Base-by-base conservation (phyloP, 2,888 invertebrate species). In the Leucozona laternaria region DNA sequence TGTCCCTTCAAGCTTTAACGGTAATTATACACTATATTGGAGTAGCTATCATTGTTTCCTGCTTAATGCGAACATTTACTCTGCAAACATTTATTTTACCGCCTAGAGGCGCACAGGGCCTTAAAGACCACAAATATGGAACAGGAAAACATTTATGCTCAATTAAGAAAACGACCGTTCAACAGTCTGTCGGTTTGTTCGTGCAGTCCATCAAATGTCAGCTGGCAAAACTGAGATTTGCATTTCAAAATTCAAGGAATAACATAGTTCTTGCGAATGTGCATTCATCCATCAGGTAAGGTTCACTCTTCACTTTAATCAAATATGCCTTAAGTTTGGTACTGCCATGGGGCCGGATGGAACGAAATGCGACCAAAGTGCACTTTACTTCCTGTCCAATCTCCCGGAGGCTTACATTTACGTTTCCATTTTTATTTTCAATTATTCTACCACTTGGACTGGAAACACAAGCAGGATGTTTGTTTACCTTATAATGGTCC, bases 11-110 rank as follows among this genome's bases (percentile, higher is more conserved):
- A 31, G 31, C 31, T 31, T 31, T 31, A 5, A 7, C 66, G 70
- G 62, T 62, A 79, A 79, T 79, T 79, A 43, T n/a, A n/a, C n/a
- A n/a, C n/a, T n/a, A n/a, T 83, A 79, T 75, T 75, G 83, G 68
- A 70, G 40, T 68, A 48, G 40, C 37, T 50, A 31, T 40, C 25
- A 28, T 57, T 31, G 62, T 62, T 20, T 34, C 45, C 7, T 45
- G 37, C 20, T 57, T 58, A 11, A 55, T 50, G 20, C 22, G 22
- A 48, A 76, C 17, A 73, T 55, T 53, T 83, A 6, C 37, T 72
- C 13, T 17, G 17, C 31, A 37, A 37, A 11, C 15, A 55, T 28
- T 1, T 8, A 4, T 55, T n/a, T 31, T 22, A 0, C 20, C 43
- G 68, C 62, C 58, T 43, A 57, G 15, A 48, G 70, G 37, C 28